A percentile compares a stretch with the other conserved stretches of the same genome.
Conservation (phyloP, 2,113 vertebrate species). For the Mugil cephalus region DNA sequence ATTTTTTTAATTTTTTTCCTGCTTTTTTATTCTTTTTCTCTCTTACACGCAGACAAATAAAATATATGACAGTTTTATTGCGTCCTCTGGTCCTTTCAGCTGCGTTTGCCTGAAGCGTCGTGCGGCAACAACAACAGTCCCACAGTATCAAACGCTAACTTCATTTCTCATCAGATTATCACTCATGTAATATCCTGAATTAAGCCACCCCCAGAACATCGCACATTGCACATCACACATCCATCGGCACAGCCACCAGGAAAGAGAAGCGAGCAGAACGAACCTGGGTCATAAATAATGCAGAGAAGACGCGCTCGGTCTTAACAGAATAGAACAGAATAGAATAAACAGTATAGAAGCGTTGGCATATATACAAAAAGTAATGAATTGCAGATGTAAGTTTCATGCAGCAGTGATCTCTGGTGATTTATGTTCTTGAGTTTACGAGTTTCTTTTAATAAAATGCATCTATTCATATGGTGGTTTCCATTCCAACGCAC, state of each 20-base stretch:
- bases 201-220: constrained; percentile 35
- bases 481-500: too few species aligned
- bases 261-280: not conserved
- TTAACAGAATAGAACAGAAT: too few species aligned
- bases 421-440: too few species aligned
- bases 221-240: constrained; percentile 10
- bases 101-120: not conserved
- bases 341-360: too few species aligned
- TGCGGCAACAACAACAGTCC: constrained; percentile 10
- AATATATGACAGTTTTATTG: constrained; percentile 21
- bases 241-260: constrained; percentile 3
- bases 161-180: not conserved
- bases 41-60: constrained; percentile 14
- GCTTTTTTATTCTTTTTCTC: constrained; percentile 12
- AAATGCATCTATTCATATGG: too few species aligned
- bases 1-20: not conserved
- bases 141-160: not conserved
- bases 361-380: not conserved
- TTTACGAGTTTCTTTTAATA: too few species aligned
- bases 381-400: too few species aligned
- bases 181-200: constrained; percentile 22
- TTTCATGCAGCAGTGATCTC: too few species aligned
- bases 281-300: constrained; percentile 15
- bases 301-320: constrained; percentile 10
- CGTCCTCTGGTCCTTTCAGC: constrained; percentile 22